A percentile compares a stretch with the other conserved stretches of the same genome.
Conservation (phyloP, 1,140 invertebrate genomes). For the Diachasmimorpha longicaudata region DNA sequence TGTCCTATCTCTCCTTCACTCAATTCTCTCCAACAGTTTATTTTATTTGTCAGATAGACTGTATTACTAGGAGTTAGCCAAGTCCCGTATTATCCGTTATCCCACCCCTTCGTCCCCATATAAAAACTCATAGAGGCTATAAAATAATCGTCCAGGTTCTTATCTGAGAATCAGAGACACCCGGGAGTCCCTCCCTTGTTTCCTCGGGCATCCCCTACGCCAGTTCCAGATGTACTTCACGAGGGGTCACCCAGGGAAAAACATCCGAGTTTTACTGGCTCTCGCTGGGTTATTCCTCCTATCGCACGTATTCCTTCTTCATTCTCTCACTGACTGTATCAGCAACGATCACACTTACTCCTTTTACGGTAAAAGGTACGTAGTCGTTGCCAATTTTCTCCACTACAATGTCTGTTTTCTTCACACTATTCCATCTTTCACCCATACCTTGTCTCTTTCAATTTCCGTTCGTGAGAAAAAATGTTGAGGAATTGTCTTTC, state of each 20-base stretch:
- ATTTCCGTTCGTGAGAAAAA: neutral
- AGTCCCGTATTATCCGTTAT: neutral
- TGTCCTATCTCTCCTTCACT: neutral
- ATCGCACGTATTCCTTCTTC: neutral
- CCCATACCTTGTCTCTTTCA: neutral
- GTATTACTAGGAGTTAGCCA: neutral
- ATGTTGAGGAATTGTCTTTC: neutral
- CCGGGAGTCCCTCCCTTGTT: neutral
- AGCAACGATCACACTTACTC: neutral
- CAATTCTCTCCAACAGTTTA: neutral
- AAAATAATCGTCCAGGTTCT: conserved; percentile 25
- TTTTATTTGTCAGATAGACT: neutral
- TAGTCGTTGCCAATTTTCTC: neutral
- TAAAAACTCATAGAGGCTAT: conserved; percentile 20
- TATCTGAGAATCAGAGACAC: conserved; percentile 14
- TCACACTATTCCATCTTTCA: neutral
- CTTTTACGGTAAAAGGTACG: neutral
- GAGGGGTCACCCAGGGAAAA: neutral
- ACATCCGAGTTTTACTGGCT: neutral
- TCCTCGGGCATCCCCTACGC: neutral
- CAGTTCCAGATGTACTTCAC: neutral
- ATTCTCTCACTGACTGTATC: neutral
- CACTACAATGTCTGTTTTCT: neutral
- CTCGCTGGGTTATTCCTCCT: neutral
- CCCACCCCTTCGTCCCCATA: neutral